phyloP scores from a whole-genome alignment of 2,797 vertebrate genomes.

The Enteromius treurensis region DNA sequence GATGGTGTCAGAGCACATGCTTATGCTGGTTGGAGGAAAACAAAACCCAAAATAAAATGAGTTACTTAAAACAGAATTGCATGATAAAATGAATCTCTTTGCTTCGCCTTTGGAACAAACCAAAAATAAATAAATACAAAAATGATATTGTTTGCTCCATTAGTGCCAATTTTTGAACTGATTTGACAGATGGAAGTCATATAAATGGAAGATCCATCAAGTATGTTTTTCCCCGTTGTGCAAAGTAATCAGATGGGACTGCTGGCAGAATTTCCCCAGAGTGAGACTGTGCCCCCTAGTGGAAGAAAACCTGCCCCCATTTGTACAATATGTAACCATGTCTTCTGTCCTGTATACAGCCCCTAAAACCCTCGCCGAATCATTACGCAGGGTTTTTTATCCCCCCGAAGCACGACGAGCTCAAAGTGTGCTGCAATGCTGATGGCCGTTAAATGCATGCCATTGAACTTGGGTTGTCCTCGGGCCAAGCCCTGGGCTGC shows the following conservation, averaged over 20 bases:
- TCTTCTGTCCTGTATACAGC: constrained; percentile 11
- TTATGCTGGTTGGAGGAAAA: neutral
- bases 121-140: neutral
- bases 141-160: constrained; percentile 21
- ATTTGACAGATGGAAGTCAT: constrained; percentile 16
- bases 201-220: constrained; percentile 16
- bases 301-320: constrained; percentile 29
- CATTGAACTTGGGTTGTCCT: constrained; percentile 59
- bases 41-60: constrained; percentile 9
- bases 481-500: constrained; percentile 52
- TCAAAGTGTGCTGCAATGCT: constrained; percentile 53
- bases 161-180: constrained; percentile 5
- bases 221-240: neutral
- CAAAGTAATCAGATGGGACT: constrained; percentile 12
- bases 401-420: constrained; percentile 27
- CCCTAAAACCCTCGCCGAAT: constrained; percentile 30
- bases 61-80: neutral
- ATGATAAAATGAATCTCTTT: constrained; percentile 9
- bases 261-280: constrained; percentile 35
- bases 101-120: constrained; percentile 5
- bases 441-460: constrained; percentile 58
- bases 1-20: neutral
- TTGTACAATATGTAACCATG: neutral
- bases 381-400: constrained; percentile 15
- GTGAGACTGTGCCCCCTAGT: constrained; percentile 44